phyloP scores from a whole-genome alignment of 2,113 vertebrate species.

The Chionomys nivalis region DNA sequence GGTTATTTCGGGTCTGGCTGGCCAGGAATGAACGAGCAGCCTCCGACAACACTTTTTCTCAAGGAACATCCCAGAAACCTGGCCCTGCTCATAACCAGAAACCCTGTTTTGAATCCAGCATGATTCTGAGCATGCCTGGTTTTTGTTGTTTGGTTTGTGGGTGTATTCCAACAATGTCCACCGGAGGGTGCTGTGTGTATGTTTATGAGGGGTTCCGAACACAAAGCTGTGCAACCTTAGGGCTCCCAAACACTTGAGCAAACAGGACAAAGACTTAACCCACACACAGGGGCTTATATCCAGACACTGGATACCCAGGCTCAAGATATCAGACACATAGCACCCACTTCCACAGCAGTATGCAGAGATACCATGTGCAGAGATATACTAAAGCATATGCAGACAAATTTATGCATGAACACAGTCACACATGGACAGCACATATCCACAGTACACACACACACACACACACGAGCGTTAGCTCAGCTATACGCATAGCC shows the following conservation, averaged over 20 bases:
- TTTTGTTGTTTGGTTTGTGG: not conserved
- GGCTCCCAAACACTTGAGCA: not conserved
- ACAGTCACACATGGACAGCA: not conserved
- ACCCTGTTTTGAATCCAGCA: not conserved
- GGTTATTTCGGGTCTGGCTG: too few relatives aligned
- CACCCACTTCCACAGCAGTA: not conserved
- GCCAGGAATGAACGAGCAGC: too few relatives aligned
- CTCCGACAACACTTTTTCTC: not conserved
- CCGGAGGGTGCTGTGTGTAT: constrained; percentile 74
- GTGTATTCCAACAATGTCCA: constrained; percentile 44
- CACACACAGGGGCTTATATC: not conserved
- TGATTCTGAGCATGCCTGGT: not conserved
- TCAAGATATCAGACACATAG: not conserved
- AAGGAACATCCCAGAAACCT: not conserved
- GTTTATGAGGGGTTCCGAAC: not conserved
- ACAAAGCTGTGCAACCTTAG: not conserved
- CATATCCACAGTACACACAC: not conserved
- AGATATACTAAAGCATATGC: not conserved
- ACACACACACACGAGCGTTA: not conserved
- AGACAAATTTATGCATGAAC: not conserved
- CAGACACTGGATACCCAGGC: constrained; percentile 29
- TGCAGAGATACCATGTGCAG: not conserved
- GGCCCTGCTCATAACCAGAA: fast-evolving
- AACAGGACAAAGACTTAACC: constrained; percentile 73
- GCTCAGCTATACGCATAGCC: not conserved